Base-by-base conservation (phyloP, 2,113 vertebrate genomes). In the Origma solitaria region DNA sequence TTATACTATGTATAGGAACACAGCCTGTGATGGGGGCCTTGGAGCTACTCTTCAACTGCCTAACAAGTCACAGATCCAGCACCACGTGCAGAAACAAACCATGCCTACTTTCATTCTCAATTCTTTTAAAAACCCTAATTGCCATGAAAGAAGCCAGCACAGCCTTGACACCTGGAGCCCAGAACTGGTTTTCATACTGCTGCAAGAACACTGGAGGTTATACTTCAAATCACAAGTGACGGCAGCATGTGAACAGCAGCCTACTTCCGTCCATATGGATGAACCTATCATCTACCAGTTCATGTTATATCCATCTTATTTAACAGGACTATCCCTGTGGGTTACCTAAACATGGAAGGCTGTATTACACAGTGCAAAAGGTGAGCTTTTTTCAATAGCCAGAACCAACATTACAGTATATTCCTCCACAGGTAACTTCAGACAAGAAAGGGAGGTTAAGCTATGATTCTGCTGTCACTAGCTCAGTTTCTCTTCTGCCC, bases 1-100 rank as follows among this genome's bases (percentile, higher is more conserved):
- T 62, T 28, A 10, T 0, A 54, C 22, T 28, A 11, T 0, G 1
- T 47, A 42, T 5, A 16, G 61, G 30, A 80, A 68, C 7, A 40
- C 2, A 50, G 54, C 21, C 66, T 47, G 5, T 64, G 35, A 14
- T 88, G 7, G 3, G 6, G 8, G n/a, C 18, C 37, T 23, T 44
- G 50, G 16, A 20, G 49, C 40, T 64, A 27, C n/a, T 42, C 38
- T 68, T 19, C 3, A 2, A 37, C 65, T 25, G 49, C 8, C 0
- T 11, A 60, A 50, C 24, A 79, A 68, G 16, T 44, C 40, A 47
- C 45, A 50, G 56, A 84, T 44, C n/a, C 60, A 71, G 27, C 30
- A 71, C 6, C 22, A 86, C 64, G 44, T 30, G 30, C 28, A 94
- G 20, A 86, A 84, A n/a, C 31, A 86, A 77, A 40, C 15, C 0